Conservation (phyloP, 37 sponge, comb jelly and placozoan genomes). For the Trichoplax adhaerens region DNA sequence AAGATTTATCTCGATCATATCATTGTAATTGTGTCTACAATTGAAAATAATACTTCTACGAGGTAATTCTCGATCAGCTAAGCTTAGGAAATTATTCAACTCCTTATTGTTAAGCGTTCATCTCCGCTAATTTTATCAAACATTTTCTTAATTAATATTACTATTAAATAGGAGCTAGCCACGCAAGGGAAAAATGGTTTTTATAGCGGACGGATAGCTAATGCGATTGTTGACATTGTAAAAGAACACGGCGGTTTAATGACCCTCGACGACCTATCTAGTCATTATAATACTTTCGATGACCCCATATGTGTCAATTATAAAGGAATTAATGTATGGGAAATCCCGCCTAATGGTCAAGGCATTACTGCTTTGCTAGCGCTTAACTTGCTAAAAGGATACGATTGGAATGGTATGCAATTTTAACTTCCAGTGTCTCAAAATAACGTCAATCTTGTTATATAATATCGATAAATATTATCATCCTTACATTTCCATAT, state of each 20-base stretch:
- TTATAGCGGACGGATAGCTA: constrained; percentile 49
- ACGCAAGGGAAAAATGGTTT: constrained; percentile 55
- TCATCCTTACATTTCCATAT: not conserved
- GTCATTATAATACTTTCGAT: constrained; percentile 40
- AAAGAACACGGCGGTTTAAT: constrained; percentile 37
- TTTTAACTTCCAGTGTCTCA: not conserved
- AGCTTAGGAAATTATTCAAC: no score
- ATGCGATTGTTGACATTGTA: constrained; percentile 54
- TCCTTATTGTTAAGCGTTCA: no score
- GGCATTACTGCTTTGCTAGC: constrained; percentile 68
- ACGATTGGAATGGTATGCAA: constrained; percentile 32
- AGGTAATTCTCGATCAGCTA: no score
- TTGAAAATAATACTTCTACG: no score
- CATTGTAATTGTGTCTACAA: no score
- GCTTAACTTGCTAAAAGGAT: constrained; percentile 47
- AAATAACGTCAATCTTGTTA: not conserved
- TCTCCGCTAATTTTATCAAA: not conserved
- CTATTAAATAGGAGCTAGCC: constrained; percentile 22
- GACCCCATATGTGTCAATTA: constrained; percentile 43
- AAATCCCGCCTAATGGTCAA: constrained; percentile 77
- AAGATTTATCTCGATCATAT: no score
- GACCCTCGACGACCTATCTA: constrained; percentile 38
- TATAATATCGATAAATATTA: not conserved
- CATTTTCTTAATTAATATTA: not conserved
- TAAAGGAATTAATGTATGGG: constrained; percentile 56